Conservation (phyloP, 2,797 vertebrate species). For the Hoplostethus mediterraneus region DNA sequence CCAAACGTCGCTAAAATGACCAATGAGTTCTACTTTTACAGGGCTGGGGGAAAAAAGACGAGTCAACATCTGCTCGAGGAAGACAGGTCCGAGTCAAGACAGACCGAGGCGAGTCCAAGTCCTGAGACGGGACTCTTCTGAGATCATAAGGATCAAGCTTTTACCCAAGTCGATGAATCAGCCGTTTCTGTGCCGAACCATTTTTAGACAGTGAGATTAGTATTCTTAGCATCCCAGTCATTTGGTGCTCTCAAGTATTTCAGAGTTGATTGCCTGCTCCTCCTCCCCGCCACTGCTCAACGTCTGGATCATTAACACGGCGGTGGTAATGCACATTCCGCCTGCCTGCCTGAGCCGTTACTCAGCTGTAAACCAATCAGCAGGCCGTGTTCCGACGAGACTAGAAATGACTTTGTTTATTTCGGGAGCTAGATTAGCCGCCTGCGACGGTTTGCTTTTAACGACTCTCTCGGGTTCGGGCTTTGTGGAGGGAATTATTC, state of each 20-base stretch:
- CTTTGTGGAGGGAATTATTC: constrained; percentile 28
- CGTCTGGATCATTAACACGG: constrained; percentile 56
- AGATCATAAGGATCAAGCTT: too few relatives aligned
- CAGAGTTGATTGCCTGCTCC: constrained; percentile 53
- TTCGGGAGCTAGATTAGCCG: constrained; percentile 64
- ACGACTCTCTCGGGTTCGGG: constrained; percentile 46
- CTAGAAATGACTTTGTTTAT: constrained; percentile 37
- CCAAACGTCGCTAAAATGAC: too few relatives aligned
- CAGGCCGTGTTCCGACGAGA: constrained; percentile 53
- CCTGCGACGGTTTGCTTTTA: constrained; percentile 54
- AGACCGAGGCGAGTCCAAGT: too few relatives aligned
- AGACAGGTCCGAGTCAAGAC: too few relatives aligned
- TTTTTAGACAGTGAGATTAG: too few relatives aligned
- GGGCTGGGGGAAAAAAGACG: too few relatives aligned
- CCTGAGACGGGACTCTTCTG: too few relatives aligned
- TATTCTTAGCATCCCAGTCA: constrained; percentile 6
- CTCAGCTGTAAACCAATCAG: constrained; percentile 65
- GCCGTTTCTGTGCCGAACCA: too few relatives aligned
- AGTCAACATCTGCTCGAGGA: too few relatives aligned
- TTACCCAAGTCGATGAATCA: too few relatives aligned
- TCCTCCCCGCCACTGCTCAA: constrained; percentile 40
- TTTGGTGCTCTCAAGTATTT: constrained; percentile 45
- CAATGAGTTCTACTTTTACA: too few relatives aligned
- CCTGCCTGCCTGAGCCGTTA: constrained; percentile 38
- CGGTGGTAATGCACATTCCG: constrained; percentile 57